Evolutionary conservation across 2,797 vertebrate genomes (phyloP).

Genomic region (Streptopelia turtur): DNA sequence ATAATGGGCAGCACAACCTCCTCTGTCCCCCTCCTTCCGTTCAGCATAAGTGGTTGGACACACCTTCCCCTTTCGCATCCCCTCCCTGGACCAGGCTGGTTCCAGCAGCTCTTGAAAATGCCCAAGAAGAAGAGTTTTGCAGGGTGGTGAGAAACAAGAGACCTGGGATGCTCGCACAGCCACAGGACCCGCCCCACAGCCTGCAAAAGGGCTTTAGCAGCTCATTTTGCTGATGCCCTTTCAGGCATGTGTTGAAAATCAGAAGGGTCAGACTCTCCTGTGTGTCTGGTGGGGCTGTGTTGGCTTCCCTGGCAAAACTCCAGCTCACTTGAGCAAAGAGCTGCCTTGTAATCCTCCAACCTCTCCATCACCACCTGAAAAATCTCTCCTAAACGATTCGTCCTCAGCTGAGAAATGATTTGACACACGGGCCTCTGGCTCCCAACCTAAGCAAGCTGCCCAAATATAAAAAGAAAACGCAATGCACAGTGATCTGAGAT

Average conservation of each 20-base stretch:
- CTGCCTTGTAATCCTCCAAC: neutral
- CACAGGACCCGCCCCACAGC: neutral
- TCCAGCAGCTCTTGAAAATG: neutral
- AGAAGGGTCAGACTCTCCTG: neutral
- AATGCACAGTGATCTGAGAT: slow-evolving; percentile 3
- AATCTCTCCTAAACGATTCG: neutral
- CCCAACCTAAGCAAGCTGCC: neutral
- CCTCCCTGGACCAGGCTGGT: neutral
- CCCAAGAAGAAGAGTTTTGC: neutral
- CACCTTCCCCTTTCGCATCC: neutral
- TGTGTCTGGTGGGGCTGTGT: rapidly evolving
- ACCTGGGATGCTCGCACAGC: neutral
- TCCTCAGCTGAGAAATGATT: slow-evolving; percentile 24
- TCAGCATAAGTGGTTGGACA: neutral
- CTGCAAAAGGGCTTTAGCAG: neutral
- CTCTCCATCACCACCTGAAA: slow-evolving; percentile 4
- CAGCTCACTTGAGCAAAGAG: neutral
- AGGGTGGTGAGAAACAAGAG: neutral
- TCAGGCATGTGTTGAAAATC: slow-evolving; percentile 3
- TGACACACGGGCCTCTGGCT: neutral
- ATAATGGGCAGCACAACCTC: neutral
- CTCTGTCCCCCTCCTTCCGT: neutral
- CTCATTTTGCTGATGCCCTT: neutral
- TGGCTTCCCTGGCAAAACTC: neutral
- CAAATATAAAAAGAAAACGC: neutral